A percentile compares a stretch with the other conserved stretches of the same genome.
Conservation (phyloP, 2,113 vertebrate genomes). For the Psephotus haematonotus region DNA sequence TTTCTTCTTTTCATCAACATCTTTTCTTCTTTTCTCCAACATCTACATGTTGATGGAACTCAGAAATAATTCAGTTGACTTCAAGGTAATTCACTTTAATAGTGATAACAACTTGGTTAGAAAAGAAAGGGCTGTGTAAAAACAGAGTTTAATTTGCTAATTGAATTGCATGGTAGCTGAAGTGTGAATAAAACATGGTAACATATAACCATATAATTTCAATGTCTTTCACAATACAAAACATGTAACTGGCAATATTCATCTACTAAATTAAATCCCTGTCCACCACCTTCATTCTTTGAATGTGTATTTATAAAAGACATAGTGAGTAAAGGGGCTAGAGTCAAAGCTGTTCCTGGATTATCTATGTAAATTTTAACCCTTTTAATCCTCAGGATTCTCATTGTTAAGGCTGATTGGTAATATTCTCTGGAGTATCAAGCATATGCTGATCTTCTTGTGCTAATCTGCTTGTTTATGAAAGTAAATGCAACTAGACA, state of each 20-base stretch:
- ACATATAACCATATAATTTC: background rate
- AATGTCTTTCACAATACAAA: background rate
- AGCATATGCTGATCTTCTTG: background rate
- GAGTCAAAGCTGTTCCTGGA: background rate
- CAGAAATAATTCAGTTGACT: background rate
- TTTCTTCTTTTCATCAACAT: background rate
- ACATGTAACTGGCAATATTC: background rate
- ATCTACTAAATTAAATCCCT: background rate
- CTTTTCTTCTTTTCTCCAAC: background rate
- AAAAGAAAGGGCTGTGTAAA: background rate
- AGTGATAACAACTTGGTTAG: background rate
- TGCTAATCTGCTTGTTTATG: background rate
- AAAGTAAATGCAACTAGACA: background rate
- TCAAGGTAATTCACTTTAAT: background rate
- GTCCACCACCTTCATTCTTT: background rate
- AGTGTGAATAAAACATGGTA: background rate
- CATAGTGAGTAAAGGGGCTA: background rate
- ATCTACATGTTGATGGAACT: background rate
- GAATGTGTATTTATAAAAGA: background rate
- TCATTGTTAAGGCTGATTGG: background rate
- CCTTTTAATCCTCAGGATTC: background rate
- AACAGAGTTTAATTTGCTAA: background rate
- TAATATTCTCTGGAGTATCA: background rate
- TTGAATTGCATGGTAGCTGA: background rate
- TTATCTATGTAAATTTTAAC: background rate